phyloP scores from a whole-genome alignment of 2,797 vertebrate species.

The Gobionotothen gibberifrons region DNA sequence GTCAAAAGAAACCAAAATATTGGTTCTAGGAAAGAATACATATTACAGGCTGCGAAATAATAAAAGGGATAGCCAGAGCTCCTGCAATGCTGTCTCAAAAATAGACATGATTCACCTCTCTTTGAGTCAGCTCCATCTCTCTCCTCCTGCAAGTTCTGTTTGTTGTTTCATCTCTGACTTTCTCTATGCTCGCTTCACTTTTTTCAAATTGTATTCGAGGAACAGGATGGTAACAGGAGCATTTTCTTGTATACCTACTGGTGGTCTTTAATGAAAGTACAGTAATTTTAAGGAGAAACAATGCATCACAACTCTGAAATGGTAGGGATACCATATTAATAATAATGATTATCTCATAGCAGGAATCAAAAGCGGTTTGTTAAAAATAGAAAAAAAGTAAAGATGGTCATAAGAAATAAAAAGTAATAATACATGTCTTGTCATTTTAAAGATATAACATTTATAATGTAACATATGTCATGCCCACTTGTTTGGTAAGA shows the following conservation, averaged over 20 bases:
- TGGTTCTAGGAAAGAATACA: constrained; percentile 48
- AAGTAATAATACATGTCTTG: too few species aligned
- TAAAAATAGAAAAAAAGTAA: too few species aligned
- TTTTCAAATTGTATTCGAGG: neutral
- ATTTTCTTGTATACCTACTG: neutral
- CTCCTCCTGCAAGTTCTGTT: constrained; percentile 7
- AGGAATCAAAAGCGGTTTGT: too few species aligned
- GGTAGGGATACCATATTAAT: too few species aligned
- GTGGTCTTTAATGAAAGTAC: too few species aligned
- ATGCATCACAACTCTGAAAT: neutral
- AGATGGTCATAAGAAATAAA: too few species aligned
- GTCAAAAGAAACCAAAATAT: constrained; percentile 67
- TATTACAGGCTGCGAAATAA: constrained; percentile 69
- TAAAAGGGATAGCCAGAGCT: constrained; percentile 52
- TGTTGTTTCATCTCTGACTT: constrained; percentile 14
- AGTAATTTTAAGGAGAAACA: neutral
- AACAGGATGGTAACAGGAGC: neutral
- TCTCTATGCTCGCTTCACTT: constrained; percentile 8
- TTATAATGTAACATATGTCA: too few species aligned
- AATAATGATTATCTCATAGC: too few species aligned
- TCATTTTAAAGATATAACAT: too few species aligned
- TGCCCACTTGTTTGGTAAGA: too few species aligned
- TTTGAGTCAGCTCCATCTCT: constrained; percentile 43
- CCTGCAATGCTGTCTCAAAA: constrained; percentile 59
- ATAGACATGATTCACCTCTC: constrained; percentile 65